Evolutionary conservation across 2,797 vertebrate genomes (phyloP), one percentile per base, ranked within the genome.

Genomic region (Hoplostethus mediterraneus): DNA sequence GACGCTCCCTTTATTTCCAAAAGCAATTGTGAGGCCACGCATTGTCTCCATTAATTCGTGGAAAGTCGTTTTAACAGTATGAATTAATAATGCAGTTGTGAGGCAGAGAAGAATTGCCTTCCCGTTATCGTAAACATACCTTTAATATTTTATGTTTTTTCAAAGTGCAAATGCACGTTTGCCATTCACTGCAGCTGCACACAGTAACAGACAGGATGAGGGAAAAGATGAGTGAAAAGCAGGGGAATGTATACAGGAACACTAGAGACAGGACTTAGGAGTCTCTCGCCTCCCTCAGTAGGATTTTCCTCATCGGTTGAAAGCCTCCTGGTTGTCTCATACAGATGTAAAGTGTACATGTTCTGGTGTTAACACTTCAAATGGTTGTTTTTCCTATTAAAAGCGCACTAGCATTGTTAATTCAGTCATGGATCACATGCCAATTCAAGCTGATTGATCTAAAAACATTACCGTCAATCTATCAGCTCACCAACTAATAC

Each of bases 21-120:
- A 90, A 91, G 87, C 92, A 82, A 89, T 90, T 59, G 85, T 77
- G 82, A 83, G 86, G 77, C 90, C 83, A 79, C 77, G 90, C 83
- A 85, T 91, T 83, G 91, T 91, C 91, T 94, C 93, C 94, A 94
- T 95, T 95, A 95, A 95, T 95, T 93, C 85, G 89, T 92, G 94
- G 93, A 95, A 95, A 95, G 94, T 95, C 93, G 94, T 95, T 95
- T 95, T 95, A 95, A 95, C 94, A 89, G 90, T 91, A 95, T 95
- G 94, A 95, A 95, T 95, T 95, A 95, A 94, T 95, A 95, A 95
- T 95, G 94, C 33, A 90, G 92, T 87, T 91, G 92, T 78, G 86
- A 84, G 91, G 88, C 88, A 91, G 89, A 90, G 90, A 93, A 91
- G 90, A 93, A 92, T 87, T 85, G 90, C 92, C 89, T 94, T 90